Evolutionary conservation across 2,797 vertebrate species (phyloP), one percentile per base, ranked within the genome.

Genomic region (Sternotherus odoratus): DNA sequence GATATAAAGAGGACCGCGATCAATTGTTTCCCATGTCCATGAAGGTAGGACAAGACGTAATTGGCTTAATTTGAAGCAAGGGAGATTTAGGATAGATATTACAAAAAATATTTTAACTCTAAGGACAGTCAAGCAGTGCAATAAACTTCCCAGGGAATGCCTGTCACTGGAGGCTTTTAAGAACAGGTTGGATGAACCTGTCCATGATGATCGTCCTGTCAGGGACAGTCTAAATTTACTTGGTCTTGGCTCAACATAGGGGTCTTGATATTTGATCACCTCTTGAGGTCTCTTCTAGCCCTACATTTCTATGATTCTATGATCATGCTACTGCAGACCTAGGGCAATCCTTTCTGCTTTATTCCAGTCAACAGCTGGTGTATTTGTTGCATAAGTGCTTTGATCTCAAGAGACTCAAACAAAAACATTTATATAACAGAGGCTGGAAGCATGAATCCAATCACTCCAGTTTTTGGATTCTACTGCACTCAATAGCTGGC

Each of bases 291-390:
- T n/a, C 63, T 23, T 36, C 63, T 66, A 66, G 19, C n/a, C n/a
- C 63, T 36, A 66, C 63, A 36, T 69, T 69, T 23, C 21, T 69
- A 21, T 23, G 60, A 63, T 24, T 63, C 33, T 63, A 7, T n/a
- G 66, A 69, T 36, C 15, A 39, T 83, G 36, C 50, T 46, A 36
- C 66, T 12, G 33, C 36, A 36, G n/a, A 78, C 83, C 46, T 36
- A 26, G 26, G 13, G 39, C 46, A 77, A n/a, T n/a, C 74, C 90
- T 72, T 91, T 95, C 90, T 94, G 88, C 90, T 94, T 95, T 95
- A 90, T 95, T 95, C 85, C 80, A 88, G 53, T 57, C 36, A 33
- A 77, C 54, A n/a, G 69, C 94, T 92, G 46, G 66, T 91, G 92
- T 93, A 88, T 80, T 94, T 39, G 69, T 85, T 83, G 89, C 86